Conservation (phyloP, 2,797 vertebrate genomes). For the Spinus olivaceus region DNA sequence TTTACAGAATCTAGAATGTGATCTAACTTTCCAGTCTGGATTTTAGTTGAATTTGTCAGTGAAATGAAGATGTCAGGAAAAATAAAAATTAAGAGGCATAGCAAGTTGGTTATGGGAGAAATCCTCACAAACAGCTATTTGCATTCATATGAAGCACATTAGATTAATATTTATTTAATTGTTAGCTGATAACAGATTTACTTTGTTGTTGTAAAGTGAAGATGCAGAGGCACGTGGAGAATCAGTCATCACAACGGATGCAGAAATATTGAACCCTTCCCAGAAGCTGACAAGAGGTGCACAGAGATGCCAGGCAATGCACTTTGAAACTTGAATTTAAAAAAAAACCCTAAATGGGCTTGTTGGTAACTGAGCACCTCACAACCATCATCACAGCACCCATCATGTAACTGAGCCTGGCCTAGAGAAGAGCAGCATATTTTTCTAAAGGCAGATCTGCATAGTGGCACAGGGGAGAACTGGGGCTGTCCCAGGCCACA, state of each 20-base stretch:
- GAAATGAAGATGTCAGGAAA: not conserved
- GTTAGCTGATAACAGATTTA: slow-evolving; percentile 5
- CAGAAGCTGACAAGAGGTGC: not conserved
- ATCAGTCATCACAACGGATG: not conserved
- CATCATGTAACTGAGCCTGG: not conserved
- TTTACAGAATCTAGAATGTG: not conserved
- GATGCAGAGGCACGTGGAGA: not conserved
- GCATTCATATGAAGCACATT: not conserved
- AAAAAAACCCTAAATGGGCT: not conserved
- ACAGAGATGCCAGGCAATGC: not conserved
- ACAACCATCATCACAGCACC: not conserved
- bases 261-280: not conserved
- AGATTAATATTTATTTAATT: not conserved
- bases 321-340: not conserved
- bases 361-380: not conserved
- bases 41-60: not conserved
- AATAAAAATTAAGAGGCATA: not conserved
- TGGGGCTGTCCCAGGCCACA: not conserved
- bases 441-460: not conserved
- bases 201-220: not conserved
- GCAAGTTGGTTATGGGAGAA: not conserved
- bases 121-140: not conserved
- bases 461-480: fast-evolving
- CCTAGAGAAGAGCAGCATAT: fast-evolving
- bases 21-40: not conserved